A percentile compares a stretch with the other conserved stretches of the same genome.
These are phyloP conservation scores for Gymnopithys bicolor DNA, from an alignment of 2,797 vertebrate species.

Conservation along the genomic window DNA sequence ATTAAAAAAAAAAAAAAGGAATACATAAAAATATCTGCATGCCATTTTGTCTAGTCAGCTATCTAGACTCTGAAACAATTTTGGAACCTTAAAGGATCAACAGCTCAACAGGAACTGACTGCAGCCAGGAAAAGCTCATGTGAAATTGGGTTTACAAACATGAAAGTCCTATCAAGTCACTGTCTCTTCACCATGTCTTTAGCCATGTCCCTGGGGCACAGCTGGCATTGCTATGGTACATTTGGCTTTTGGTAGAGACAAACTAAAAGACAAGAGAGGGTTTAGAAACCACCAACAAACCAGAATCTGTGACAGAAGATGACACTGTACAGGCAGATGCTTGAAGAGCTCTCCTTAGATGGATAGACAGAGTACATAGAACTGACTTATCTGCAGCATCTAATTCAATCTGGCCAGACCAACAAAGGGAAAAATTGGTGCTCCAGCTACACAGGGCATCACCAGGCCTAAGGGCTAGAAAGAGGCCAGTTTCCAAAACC, in stretches of 20 bases:
- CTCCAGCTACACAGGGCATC: background rate
- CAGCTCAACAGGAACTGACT: background rate
- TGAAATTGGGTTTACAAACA: background rate
- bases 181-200: background rate
- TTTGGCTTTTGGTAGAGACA: background rate
- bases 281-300: background rate
- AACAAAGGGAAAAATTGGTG: background rate
- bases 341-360: background rate
- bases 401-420: background rate
- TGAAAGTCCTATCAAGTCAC: background rate
- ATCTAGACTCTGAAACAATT: background rate
- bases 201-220: background rate
- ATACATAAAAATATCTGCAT: constrained; percentile 70
- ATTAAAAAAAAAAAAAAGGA: constrained; percentile 18
- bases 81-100: background rate
- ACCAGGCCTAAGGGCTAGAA: background rate
- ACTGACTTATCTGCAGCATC: background rate
- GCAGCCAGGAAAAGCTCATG: background rate
- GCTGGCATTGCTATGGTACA: background rate
- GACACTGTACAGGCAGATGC: background rate
- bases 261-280: background rate
- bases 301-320: background rate
- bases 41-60: constrained; percentile 67
- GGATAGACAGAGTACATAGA: background rate
- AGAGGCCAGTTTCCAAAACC: background rate